phyloP scores from a whole-genome alignment of 2,797 vertebrate species.

The Knipowitschia caucasica region DNA sequence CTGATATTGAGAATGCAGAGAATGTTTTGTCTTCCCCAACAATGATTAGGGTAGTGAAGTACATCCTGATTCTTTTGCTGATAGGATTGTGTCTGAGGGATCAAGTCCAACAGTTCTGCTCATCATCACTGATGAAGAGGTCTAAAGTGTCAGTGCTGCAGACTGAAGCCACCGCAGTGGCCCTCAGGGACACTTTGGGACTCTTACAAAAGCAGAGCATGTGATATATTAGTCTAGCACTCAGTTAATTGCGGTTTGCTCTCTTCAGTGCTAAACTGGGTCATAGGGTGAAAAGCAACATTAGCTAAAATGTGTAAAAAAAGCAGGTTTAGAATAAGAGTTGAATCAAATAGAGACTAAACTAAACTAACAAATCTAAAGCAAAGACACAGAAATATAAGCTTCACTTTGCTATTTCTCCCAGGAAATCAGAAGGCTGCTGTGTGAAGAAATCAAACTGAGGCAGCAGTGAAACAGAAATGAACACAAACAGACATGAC shows the following conservation, averaged over 20 bases:
- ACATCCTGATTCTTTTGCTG: slow-evolving; percentile 61
- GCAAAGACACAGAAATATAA: no score
- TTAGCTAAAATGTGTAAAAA: slow-evolving; percentile 8
- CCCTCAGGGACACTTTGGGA: slow-evolving; percentile 65
- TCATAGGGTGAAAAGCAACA: slow-evolving; percentile 55
- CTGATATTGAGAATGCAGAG: slow-evolving; percentile 61
- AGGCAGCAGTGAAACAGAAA: no score
- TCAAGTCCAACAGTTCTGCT: slow-evolving; percentile 39
- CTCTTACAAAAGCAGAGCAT: slow-evolving; percentile 56
- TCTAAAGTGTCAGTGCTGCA: slow-evolving; percentile 37
- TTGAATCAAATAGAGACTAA: no score
- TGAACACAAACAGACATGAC: no score
- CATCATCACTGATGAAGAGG: slow-evolving; percentile 24
- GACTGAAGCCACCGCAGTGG: slow-evolving; percentile 45
- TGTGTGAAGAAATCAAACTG: no score
- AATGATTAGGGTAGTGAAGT: slow-evolving; percentile 39
- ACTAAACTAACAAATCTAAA: no score
- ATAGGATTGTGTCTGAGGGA: slow-evolving; percentile 31
- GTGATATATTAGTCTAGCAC: slow-evolving; percentile 59
- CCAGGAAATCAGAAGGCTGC: no score
- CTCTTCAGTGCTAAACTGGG: slow-evolving; percentile 38
- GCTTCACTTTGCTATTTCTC: no score
- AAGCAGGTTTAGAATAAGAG: no score
- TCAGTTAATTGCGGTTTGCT: slow-evolving; percentile 55
- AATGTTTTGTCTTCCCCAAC: slow-evolving; percentile 54